Evolutionary conservation across 2,113 vertebrate genomes (phyloP).

Genomic region (Chiloscyllium plagiosum): DNA sequence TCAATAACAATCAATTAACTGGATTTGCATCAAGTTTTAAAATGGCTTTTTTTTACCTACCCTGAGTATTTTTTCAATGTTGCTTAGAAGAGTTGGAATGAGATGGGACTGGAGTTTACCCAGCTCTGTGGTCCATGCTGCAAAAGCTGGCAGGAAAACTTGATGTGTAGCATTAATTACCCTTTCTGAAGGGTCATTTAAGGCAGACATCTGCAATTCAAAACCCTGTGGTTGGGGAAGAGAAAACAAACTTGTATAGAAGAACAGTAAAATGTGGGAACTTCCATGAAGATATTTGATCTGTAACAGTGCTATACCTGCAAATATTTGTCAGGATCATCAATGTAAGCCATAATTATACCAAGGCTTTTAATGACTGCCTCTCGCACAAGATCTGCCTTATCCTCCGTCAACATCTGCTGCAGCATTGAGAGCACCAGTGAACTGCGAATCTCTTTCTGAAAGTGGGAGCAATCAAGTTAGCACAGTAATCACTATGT

Average conservation of each 20-base stretch:
- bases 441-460: constrained; percentile 98
- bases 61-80: constrained; percentile 90
- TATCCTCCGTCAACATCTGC: constrained; percentile 97
- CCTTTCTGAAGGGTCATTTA: constrained; percentile 88
- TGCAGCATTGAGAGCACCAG: constrained; percentile 96
- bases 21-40: not conserved
- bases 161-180: constrained; percentile 92
- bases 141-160: constrained; percentile 94
- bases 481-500: not conserved
- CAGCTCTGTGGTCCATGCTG: constrained; percentile 92
- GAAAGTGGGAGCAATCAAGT: constrained; percentile 41
- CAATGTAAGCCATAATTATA: constrained; percentile 96
- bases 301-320: constrained; percentile 63
- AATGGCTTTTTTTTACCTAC: constrained; percentile 51
- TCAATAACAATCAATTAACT: not conserved
- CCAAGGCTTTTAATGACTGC: constrained; percentile 97
- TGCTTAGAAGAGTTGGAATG: constrained; percentile 82
- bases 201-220: constrained; percentile 84
- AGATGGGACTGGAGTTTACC: constrained; percentile 82
- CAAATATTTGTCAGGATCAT: constrained; percentile 92
- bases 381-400: constrained; percentile 95
- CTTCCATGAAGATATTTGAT: constrained; percentile 21
- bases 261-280: not conserved
- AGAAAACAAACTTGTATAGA: not conserved
- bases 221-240: constrained; percentile 68